Percentiles rank a stretch among this genome's conserved stretches.
Conservation (phyloP, 1,140 invertebrate species). For the Amphibalanus amphitrite region DNA sequence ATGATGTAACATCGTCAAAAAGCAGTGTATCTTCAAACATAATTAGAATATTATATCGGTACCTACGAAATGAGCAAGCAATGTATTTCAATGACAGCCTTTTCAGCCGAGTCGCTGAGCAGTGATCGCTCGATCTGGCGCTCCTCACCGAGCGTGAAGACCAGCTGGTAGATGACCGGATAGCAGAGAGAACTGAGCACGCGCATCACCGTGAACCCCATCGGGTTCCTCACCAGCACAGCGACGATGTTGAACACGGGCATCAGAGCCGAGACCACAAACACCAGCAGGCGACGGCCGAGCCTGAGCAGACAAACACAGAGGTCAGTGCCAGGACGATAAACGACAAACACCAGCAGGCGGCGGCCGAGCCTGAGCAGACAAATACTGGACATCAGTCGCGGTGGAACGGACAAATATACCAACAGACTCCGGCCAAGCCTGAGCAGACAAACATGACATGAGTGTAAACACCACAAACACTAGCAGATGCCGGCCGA, state of each 20-base stretch:
- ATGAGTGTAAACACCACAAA: constrained; percentile 9
- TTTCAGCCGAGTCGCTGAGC: no score
- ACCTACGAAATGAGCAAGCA: no score
- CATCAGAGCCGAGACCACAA: constrained; percentile 11
- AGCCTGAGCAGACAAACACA: constrained; percentile 9
- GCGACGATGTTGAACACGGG: constrained; percentile 9
- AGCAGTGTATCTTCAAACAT: no score
- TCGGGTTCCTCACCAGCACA: constrained; percentile 8
- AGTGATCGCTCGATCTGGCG: no score
- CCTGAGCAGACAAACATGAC: constrained; percentile 6
- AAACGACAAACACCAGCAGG: constrained; percentile 5
- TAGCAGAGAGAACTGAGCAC: constrained; percentile 10
- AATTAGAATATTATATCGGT: no score
- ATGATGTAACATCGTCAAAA: no score
- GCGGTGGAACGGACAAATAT: not conserved
- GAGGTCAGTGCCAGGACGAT: constrained; percentile 10
- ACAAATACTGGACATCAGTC: constrained; percentile 11
- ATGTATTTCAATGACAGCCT: no score
- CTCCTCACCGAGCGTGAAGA: constrained; percentile 12
- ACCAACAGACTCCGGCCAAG: constrained; percentile 9
- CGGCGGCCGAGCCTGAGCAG: constrained; percentile 10
- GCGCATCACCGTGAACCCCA: constrained; percentile 3
- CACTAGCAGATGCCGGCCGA: constrained; percentile 8
- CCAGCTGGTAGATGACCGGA: constrained; percentile 11
- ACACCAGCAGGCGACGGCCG: constrained; percentile 8